phyloP scores from a whole-genome alignment of 2,113 vertebrate genomes.

The Lethenteron camtschaticum region DNA sequence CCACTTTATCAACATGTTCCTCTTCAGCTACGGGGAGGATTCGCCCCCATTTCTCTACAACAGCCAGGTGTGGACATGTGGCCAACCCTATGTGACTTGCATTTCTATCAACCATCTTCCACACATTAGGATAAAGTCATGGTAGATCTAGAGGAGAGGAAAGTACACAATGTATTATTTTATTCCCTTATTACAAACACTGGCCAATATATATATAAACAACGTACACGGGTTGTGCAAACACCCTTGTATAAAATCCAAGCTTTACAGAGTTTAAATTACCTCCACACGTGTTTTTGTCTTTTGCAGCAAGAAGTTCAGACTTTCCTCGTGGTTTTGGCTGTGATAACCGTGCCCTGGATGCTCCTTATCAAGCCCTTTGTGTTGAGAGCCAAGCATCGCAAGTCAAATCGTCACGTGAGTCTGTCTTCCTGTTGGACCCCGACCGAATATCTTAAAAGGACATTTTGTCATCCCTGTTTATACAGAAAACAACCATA shows the following conservation, averaged over 20 bases:
- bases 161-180: neutral
- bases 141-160: neutral
- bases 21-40: slow-evolving; percentile 13
- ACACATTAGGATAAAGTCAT: neutral
- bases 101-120: neutral
- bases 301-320: slow-evolving; percentile 14
- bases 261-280: neutral
- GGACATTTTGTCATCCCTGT: too few relatives aligned
- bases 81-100: neutral
- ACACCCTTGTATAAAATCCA: neutral
- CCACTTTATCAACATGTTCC: slow-evolving; percentile 21
- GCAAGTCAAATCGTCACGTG: too few relatives aligned
- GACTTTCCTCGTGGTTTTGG: slow-evolving; percentile 15
- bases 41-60: slow-evolving; percentile 10
- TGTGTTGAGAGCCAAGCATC: slow-evolving; percentile 6
- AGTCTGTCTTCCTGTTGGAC: too few relatives aligned
- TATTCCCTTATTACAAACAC: neutral
- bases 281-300: neutral
- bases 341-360: slow-evolving; percentile 17
- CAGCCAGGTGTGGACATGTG: slow-evolving; percentile 12
- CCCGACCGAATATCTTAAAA: too few relatives aligned
- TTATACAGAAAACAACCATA: too few relatives aligned
- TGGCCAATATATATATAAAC: neutral
- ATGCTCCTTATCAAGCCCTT: slow-evolving; percentile 17
- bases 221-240: neutral